Evolutionary conservation across 2,113 vertebrate species (phyloP), one percentile per base, ranked within the genome.

Genomic region (Xiphophorus couchianus): DNA sequence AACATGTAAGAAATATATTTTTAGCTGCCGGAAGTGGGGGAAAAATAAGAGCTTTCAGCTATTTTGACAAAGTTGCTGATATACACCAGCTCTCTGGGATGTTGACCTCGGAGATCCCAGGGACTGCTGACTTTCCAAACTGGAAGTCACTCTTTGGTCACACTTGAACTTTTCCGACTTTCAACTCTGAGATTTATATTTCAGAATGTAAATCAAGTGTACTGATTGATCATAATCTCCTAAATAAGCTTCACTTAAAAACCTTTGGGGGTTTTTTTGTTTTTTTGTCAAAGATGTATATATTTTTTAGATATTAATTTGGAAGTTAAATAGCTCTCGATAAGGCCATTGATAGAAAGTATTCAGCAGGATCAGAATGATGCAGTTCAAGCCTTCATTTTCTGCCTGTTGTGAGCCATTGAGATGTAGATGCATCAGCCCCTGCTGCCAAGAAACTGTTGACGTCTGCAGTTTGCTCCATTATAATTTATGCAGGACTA

Each of bases 401-500:
- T 58, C 64, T 84, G 37, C 22, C 85, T 4, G 70, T 64, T 33
- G 48, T 76, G 87, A 92, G 77, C 81, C 13, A 72, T 62, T 29
- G 70, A 71, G 58, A 62, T 29, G 60, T 61, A 37, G 69, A 71
- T 25, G 51, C 62, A 86, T 72, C 87, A 89, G 84, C 78, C 80
- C 81, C 80, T 31, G 78, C 74, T 85, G 84, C 85, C 80, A 84
- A 77, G 88, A 83, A 89, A 90, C 73, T 71, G 81, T 88, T 93
- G 92, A 93, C 78, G 87, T 91, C 88, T 90, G 91, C 88, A 48
- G 62, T 89, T 88, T 78, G 81, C 77, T 25, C 63, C 2, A 75
- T 66, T 84, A 79, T 94, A 91, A 93, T 94, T 91, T 90, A 94
- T 93, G 86, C 90, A 89, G 92, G 91, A 93, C 92, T 93, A 94